These are phyloP conservation scores for Dyspetes luteomarginatus DNA, from an alignment of 2,888 invertebrate species.

Conservation along the genomic window DNA sequence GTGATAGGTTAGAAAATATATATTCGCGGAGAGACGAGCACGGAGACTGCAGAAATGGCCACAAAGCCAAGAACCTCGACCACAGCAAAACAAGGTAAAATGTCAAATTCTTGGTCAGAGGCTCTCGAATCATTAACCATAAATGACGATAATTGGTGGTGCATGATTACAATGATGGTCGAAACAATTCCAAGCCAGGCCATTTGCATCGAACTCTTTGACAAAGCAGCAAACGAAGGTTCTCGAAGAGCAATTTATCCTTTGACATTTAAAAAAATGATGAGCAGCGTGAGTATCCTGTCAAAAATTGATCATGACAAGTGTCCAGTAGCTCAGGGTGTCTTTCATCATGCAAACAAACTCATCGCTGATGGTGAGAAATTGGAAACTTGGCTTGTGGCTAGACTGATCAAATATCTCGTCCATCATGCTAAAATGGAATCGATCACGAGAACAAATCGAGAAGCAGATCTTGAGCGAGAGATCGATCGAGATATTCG, in stretches of 20 bases:
- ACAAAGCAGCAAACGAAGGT: slow-evolving; percentile 70
- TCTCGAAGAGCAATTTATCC: slow-evolving; percentile 70
- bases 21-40: no score
- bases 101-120: slow-evolving; percentile 61
- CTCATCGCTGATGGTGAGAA: slow-evolving; percentile 51
- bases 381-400: slow-evolving; percentile 72
- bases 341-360: slow-evolving; percentile 73
- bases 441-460: slow-evolving; percentile 64
- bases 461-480: slow-evolving; percentile 66
- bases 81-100: slow-evolving; percentile 31
- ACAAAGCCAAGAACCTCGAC: no score
- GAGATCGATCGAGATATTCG: slow-evolving; percentile 72
- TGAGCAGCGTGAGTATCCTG: slow-evolving; percentile 68
- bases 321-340: slow-evolving; percentile 66
- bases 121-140: slow-evolving; percentile 69
- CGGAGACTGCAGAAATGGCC: no score
- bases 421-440: slow-evolving; percentile 74
- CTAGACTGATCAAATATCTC: slow-evolving; percentile 76
- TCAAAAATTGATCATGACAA: slow-evolving; percentile 69
- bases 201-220: slow-evolving; percentile 69
- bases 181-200: slow-evolving; percentile 70
- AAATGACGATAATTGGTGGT: slow-evolving; percentile 77
- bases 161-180: slow-evolving; percentile 74
- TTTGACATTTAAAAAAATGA: slow-evolving; percentile 70
- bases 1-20: no score